These are phyloP conservation scores for Trogon melanurus DNA, from an alignment of 2,113 vertebrate species.

Conservation along the genomic window DNA sequence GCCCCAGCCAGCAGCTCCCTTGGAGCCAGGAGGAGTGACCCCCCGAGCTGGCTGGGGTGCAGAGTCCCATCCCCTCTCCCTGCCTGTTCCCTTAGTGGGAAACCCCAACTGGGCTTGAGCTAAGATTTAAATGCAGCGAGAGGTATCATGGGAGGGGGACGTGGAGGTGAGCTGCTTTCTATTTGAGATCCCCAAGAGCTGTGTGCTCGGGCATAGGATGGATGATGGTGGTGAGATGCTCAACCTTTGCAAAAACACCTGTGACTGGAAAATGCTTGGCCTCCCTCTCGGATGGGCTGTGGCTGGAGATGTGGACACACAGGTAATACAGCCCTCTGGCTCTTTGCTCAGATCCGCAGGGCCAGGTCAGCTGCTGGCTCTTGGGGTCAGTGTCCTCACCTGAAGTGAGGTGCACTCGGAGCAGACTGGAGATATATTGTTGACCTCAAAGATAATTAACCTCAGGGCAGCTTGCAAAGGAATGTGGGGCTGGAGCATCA, in stretches of 20 bases:
- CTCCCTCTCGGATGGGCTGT: neutral
- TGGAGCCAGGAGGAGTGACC: neutral
- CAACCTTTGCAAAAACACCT: neutral
- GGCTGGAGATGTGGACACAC: neutral
- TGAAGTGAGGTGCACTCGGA: neutral
- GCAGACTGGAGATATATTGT: neutral
- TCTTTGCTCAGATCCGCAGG: rapidly evolving
- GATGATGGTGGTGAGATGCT: neutral
- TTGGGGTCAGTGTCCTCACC: rapidly evolving
- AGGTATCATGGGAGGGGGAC: neutral
- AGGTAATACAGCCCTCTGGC: neutral
- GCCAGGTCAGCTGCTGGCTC: rapidly evolving
- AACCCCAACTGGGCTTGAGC: neutral
- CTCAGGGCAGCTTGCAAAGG: neutral
- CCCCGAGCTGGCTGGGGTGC: rapidly evolving
- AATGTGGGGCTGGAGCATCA: neutral
- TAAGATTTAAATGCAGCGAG: neutral
- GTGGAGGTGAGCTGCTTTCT: neutral
- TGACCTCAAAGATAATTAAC: neutral
- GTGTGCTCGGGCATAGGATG: rapidly evolving
- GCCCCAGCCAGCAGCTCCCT: neutral
- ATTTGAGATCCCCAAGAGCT: neutral
- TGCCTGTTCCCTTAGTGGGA: neutral
- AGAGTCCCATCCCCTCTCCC: neutral
- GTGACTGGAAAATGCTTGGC: neutral